Percentiles rank a stretch among this genome's conserved stretches.
phyloP scores from a whole-genome alignment of 2,888 invertebrate genomes.

The Calephelis perditalis region DNA sequence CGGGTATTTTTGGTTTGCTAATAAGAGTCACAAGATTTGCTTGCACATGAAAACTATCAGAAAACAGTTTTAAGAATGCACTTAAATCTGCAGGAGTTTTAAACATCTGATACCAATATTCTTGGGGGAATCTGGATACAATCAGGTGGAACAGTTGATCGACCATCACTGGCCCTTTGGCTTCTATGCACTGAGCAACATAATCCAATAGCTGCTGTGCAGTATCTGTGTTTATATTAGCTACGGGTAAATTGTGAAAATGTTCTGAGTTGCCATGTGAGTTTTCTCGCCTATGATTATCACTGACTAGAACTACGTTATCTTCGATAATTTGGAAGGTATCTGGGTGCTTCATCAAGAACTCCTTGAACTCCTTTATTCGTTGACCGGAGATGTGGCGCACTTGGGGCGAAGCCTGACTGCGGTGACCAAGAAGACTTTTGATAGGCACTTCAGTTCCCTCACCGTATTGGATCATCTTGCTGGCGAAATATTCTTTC shows the following conservation, averaged over 20 bases:
- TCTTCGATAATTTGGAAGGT: conserved; percentile 92
- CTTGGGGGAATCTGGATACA: conserved; percentile 85
- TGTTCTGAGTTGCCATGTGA: conserved; percentile 82
- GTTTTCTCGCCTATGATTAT: conserved; percentile 82
- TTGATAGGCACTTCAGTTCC: conserved; percentile 98
- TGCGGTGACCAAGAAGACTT: conserved; percentile 96
- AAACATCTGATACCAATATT: conserved; percentile 91
- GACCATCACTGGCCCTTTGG: conserved; percentile 89
- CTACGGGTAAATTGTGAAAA: conserved; percentile 84
- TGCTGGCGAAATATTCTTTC: conserved; percentile 97
- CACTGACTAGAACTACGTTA: conserved; percentile 87
- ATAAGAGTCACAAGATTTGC: conserved; percentile 92
- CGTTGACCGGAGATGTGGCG: conserved; percentile 96
- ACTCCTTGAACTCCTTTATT: conserved; percentile 95
- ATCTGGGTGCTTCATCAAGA: conserved; percentile 89
- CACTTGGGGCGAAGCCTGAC: conserved; percentile 97
- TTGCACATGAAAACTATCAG: conserved; percentile 96
- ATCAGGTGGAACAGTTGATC: conserved; percentile 92
- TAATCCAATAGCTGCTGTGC: conserved; percentile 91
- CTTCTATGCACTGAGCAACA: conserved; percentile 88
- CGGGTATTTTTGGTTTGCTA: conserved; percentile 85
- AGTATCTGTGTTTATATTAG: conserved; percentile 88
- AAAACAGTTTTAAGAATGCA: conserved; percentile 94
- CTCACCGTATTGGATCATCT: conserved; percentile 96
- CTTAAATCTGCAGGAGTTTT: conserved; percentile 93